Conservation (phyloP, 2,888 invertebrate genomes). For the Cephus pygmeus region DNA sequence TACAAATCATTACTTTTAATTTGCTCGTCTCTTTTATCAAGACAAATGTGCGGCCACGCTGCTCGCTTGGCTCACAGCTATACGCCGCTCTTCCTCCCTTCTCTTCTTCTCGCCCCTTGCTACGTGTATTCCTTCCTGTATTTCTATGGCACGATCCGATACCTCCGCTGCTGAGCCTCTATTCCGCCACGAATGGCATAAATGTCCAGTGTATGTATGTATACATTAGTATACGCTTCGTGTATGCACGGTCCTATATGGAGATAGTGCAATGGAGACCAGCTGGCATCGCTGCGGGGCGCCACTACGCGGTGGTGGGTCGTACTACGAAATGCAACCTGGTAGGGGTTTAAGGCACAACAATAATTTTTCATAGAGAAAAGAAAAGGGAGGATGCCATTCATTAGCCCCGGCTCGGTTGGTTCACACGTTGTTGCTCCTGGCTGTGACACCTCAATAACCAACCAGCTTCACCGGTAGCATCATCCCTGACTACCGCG, state of each 20-base stretch:
- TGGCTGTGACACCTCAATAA: slow-evolving; percentile 63
- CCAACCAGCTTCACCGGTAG: slow-evolving; percentile 13
- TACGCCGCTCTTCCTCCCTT: not conserved
- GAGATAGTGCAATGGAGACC: slow-evolving; percentile 11
- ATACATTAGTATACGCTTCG: not conserved
- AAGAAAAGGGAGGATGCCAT: slow-evolving; percentile 61
- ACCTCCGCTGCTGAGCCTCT: not conserved
- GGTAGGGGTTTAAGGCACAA: slow-evolving; percentile 41
- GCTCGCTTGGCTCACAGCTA: slow-evolving; percentile 3
- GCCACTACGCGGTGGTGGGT: slow-evolving; percentile 24
- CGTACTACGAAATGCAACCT: slow-evolving; percentile 25
- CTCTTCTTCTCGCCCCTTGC: not conserved
- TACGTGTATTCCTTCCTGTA: not conserved
- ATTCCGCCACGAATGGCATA: not conserved
- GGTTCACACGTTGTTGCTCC: slow-evolving; percentile 65
- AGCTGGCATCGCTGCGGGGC: slow-evolving; percentile 23
- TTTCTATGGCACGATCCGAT: not conserved
- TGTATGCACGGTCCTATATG: not conserved
- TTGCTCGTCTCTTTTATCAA: slow-evolving; percentile 58
- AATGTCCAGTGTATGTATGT: not conserved
- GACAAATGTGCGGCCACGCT: slow-evolving; percentile 46
- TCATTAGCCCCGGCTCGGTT: slow-evolving; percentile 64
- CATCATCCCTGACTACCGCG: slow-evolving; percentile 26
- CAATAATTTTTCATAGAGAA: slow-evolving; percentile 63
- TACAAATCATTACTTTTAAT: slow-evolving; percentile 67